A percentile compares a stretch with the other conserved stretches of the same genome.
phyloP scores from a whole-genome alignment of 1,140 invertebrate genomes.

The Thaumetopoea pityocampa region DNA sequence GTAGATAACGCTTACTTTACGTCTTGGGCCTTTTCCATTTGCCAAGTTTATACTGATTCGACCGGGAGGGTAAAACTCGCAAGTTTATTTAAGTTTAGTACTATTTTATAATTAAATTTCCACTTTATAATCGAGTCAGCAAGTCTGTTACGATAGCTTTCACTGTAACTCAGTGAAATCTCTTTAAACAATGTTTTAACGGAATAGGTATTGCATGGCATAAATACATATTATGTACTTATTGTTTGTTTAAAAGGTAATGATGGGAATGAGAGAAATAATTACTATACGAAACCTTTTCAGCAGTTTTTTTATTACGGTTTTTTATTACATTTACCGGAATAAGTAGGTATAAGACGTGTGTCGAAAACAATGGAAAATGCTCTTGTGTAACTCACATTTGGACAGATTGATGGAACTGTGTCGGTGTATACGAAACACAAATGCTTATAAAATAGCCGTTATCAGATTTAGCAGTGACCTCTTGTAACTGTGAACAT shows the following conservation, averaged over 20 bases:
- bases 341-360: background rate
- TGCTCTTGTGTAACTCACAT: constrained; percentile 27
- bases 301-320: too few relatives aligned
- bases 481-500: constrained; percentile 28
- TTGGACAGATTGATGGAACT: constrained; percentile 41
- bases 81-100: constrained; percentile 59
- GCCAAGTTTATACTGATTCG: constrained; percentile 57
- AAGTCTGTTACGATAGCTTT: constrained; percentile 26
- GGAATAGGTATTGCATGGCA: too few relatives aligned
- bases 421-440: constrained; percentile 30
- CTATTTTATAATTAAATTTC: constrained; percentile 63
- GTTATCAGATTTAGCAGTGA: constrained; percentile 35
- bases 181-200: constrained; percentile 16
- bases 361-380: constrained; percentile 31
- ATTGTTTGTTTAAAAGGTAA: too few relatives aligned
- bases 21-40: constrained; percentile 66
- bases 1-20: constrained; percentile 72
- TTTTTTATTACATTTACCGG: too few relatives aligned
- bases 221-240: too few relatives aligned
- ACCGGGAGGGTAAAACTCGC: constrained; percentile 51
- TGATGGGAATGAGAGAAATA: too few relatives aligned
- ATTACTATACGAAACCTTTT: too few relatives aligned
- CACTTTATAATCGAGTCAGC: constrained; percentile 50
- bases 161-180: constrained; percentile 22
- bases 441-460: constrained; percentile 42